Evolutionary conservation across 2,797 vertebrate species (phyloP).

Genomic region (Vultur gryphus): DNA sequence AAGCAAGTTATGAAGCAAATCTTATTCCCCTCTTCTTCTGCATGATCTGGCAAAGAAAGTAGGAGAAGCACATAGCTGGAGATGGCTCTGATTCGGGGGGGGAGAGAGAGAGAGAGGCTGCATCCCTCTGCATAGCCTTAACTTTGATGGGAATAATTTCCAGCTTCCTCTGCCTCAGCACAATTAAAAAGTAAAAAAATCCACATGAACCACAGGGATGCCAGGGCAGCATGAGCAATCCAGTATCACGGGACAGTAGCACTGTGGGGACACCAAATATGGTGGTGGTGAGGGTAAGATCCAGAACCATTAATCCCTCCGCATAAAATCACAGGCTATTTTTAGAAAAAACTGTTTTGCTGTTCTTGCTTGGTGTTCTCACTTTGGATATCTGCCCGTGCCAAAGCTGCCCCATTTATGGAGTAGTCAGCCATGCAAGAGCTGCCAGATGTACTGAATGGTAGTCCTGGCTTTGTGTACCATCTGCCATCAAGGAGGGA

Average conservation of each 20-base stretch:
- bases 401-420: background rate
- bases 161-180: background rate
- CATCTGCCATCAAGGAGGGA: background rate
- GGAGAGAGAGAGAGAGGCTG: background rate
- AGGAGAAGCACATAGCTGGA: background rate
- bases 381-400: background rate
- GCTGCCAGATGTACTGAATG: background rate
- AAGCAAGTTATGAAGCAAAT: background rate
- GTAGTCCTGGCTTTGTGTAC: background rate
- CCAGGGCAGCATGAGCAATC: background rate
- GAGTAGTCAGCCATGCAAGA: background rate
- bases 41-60: background rate
- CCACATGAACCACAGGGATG: background rate
- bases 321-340: background rate
- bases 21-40: background rate
- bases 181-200: background rate
- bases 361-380: background rate
- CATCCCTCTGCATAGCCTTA: background rate
- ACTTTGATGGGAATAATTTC: background rate
- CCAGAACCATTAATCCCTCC: background rate
- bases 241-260: fast-evolving
- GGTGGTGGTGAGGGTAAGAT: background rate
- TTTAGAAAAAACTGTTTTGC: background rate
- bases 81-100: background rate
- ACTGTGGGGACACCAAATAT: background rate